phyloP scores from a whole-genome alignment of 2,888 invertebrate genomes.

The Marronus borbonicus region DNA sequence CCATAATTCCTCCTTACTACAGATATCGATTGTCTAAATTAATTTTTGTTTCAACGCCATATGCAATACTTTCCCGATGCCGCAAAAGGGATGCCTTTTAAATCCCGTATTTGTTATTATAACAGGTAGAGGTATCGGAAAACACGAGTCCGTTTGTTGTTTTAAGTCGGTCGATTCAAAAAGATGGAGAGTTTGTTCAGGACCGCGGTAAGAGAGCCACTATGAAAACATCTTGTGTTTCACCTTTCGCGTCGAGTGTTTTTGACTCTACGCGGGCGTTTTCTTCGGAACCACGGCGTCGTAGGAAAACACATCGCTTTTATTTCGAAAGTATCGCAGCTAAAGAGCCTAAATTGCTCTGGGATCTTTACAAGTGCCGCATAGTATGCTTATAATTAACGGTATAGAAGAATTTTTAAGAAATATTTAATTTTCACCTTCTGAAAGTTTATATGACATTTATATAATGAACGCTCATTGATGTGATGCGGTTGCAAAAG shows the following conservation, averaged over 20 bases:
- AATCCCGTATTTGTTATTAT: conserved; percentile 46
- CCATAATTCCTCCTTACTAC: no score
- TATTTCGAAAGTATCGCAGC: not conserved
- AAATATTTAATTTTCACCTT: no score
- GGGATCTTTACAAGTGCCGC: no score
- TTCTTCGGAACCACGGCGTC: conserved; percentile 34
- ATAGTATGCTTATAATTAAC: no score
- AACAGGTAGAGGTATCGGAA: conserved; percentile 45
- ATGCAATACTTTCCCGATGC: no score
- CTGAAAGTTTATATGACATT: no score
- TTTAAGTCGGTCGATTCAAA: conserved; percentile 56
- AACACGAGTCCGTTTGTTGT: conserved; percentile 53
- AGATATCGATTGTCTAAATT: no score
- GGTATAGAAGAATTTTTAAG: no score
- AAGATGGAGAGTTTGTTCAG: conserved; percentile 57
- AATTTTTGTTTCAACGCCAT: no score
- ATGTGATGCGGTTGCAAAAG: no score
- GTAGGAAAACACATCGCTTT: not conserved
- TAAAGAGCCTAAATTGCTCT: no score
- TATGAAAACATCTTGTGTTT: conserved; percentile 55
- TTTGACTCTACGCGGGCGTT: conserved; percentile 42
- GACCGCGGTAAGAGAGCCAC: conserved; percentile 53
- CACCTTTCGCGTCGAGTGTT: conserved; percentile 51
- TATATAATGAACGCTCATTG: no score
- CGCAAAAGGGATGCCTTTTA: conserved; percentile 14